Conservation (phyloP, 2,113 vertebrate genomes). For the Bungarus multicinctus region DNA sequence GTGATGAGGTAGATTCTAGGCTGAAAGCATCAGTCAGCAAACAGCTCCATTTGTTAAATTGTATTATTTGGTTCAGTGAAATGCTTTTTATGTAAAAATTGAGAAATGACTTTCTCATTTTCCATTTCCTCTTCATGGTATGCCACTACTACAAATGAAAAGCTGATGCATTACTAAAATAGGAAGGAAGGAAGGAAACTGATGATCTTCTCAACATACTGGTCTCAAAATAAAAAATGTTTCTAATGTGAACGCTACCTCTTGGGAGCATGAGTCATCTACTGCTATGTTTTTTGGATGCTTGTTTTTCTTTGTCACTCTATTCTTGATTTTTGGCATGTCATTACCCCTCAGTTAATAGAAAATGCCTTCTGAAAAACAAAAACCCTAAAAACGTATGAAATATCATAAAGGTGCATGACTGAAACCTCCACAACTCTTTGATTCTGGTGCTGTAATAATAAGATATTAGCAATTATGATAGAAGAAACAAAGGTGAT, state of each 20-base stretch:
- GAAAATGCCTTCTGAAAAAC: constrained; percentile 13
- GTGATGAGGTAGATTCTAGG: neutral
- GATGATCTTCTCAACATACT: neutral
- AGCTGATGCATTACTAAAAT: neutral
- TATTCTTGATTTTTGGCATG: constrained; percentile 1
- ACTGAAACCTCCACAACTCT: constrained; percentile 31
- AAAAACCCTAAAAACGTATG: neutral
- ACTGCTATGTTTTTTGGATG: constrained; percentile 18
- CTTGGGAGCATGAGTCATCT: neutral
- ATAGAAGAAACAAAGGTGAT: constrained; percentile 24
- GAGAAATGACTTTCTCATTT: neutral
- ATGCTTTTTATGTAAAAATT: neutral
- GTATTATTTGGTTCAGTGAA: neutral
- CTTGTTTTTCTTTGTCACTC: neutral
- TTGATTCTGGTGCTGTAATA: constrained; percentile 14
- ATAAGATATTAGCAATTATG: constrained; percentile 23
- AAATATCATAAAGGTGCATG: neutral
- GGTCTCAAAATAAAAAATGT: neutral
- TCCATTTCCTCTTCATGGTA: neutral
- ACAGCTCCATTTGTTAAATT: neutral
- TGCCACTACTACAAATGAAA: neutral
- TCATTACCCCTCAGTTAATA: neutral
- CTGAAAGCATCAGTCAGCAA: neutral
- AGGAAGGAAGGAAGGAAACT: neutral
- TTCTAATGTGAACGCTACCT: neutral